Conservation (phyloP, 2,888 invertebrate species). For the Didymodactylos carnosus region DNA sequence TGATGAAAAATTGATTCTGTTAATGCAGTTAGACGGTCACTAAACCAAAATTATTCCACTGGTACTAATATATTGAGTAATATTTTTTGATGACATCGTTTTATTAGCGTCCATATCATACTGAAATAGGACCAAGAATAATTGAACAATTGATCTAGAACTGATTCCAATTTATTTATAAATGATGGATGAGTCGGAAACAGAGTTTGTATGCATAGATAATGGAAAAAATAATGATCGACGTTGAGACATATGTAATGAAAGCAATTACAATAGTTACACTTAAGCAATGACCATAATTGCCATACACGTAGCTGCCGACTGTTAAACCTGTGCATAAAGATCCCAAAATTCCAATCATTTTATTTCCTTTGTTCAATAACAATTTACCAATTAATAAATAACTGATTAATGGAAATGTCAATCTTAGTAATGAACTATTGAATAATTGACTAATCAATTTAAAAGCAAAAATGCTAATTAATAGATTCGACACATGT, state of each 20-base stretch:
- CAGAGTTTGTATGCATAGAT: neutral
- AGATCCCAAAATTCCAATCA: neutral
- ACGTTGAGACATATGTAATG: neutral
- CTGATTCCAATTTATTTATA: neutral
- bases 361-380: neutral
- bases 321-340: neutral
- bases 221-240: neutral
- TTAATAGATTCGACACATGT: neutral
- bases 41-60: no score
- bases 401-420: neutral
- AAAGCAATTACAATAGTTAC: neutral
- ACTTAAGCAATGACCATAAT: neutral
- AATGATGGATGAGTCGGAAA: neutral
- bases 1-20: no score
- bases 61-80: no score
- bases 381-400: neutral
- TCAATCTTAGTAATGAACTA: neutral
- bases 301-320: neutral
- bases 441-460: no score
- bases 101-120: neutral
- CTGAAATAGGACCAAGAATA: neutral
- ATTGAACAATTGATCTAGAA: neutral
- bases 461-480: neutral
- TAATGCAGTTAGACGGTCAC: no score
- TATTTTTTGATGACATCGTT: no score